These are phyloP conservation scores for Chloebia gouldiae DNA, from an alignment of 2,113 vertebrate species.

Conservation along the genomic window DNA sequence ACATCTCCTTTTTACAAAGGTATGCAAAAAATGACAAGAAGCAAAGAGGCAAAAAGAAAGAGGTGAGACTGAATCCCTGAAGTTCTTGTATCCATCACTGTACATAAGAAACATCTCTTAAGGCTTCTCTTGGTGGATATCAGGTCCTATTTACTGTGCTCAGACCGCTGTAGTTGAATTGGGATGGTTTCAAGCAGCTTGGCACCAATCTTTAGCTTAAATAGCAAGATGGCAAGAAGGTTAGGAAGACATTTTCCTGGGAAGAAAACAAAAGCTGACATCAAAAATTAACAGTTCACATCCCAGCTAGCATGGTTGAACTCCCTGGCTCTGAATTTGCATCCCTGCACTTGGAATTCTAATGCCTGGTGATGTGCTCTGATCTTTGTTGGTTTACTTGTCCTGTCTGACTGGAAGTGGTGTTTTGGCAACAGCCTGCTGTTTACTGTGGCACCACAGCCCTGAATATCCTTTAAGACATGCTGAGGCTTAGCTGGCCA, in stretches of 20 bases:
- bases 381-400: constrained; percentile 21
- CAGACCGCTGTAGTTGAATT: background rate
- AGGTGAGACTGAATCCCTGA: background rate
- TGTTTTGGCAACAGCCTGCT: constrained; percentile 49
- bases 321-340: background rate
- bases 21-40: background rate
- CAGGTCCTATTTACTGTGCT: background rate
- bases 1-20: background rate
- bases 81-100: background rate
- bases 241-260: background rate
- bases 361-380: constrained; percentile 2
- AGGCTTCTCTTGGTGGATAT: background rate
- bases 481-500: background rate
- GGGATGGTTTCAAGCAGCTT: background rate
- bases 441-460: constrained; percentile 35
- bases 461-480: background rate
- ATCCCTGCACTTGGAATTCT: background rate
- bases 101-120: background rate
- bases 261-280: constrained; percentile 21
- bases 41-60: background rate
- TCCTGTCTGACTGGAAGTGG: constrained; percentile 24
- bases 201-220: background rate
- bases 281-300: background rate
- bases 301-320: background rate
- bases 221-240: background rate